Evolutionary conservation across 2,888 invertebrate genomes (phyloP).

Genomic region (Latheticus oryzae): DNA sequence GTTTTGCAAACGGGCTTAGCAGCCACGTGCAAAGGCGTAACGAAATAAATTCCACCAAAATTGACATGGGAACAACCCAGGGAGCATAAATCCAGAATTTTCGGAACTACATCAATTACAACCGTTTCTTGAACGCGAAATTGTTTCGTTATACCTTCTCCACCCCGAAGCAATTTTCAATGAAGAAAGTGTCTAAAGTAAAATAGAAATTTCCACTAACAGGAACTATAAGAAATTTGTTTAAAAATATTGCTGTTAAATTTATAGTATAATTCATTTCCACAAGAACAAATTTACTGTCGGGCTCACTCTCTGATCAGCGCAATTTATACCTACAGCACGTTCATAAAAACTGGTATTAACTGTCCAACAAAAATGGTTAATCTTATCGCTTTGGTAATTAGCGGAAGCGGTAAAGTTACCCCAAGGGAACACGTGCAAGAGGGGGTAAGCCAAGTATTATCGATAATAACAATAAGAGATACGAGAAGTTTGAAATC

Average conservation of each 20-base stretch:
- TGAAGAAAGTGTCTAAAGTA: too few relatives aligned
- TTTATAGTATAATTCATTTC: not conserved
- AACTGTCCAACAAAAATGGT: constrained; percentile 27
- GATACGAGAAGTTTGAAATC: constrained; percentile 31
- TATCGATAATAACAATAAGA: constrained; percentile 33
- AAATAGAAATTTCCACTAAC: too few relatives aligned
- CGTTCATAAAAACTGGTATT: constrained; percentile 9
- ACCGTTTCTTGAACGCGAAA: constrained; percentile 22
- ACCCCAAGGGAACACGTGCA: constrained; percentile 25
- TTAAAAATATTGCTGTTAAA: too few relatives aligned
- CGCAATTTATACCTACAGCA: constrained; percentile 13
- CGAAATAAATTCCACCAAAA: constrained; percentile 39
- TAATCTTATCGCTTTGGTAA: constrained; percentile 31
- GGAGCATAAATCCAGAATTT: constrained; percentile 26
- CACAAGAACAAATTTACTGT: not conserved
- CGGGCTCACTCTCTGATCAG: constrained; percentile 10
- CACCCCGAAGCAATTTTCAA: constrained; percentile 9
- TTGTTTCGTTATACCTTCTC: constrained; percentile 15
- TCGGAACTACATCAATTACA: constrained; percentile 28
- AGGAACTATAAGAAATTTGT: too few relatives aligned
- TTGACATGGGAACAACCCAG: constrained; percentile 38
- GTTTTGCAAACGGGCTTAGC: constrained; percentile 33
- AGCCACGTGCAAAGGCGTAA: constrained; percentile 41
- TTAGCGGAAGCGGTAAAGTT: constrained; percentile 34
- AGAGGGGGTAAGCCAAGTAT: constrained; percentile 27